Evolutionary conservation across 1,140 invertebrate genomes (phyloP).

Genomic region (Hypothenemus hampei): DNA sequence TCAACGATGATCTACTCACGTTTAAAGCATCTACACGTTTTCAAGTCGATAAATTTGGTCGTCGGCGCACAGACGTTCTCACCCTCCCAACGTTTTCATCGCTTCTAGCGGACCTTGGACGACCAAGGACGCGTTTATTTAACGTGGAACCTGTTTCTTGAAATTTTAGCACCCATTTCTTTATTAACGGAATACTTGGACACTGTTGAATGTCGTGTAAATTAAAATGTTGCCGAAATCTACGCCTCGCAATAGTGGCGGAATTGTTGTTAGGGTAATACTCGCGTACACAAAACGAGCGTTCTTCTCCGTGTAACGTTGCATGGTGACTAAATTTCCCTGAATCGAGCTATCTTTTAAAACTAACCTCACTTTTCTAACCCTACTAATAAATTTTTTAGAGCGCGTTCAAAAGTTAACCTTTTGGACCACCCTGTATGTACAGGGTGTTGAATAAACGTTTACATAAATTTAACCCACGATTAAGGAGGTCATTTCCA

Average conservation of each 20-base stretch:
- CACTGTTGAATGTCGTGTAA: neutral
- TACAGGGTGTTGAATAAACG: too few relatives aligned
- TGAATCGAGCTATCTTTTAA: too few relatives aligned
- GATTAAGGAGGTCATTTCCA: too few relatives aligned
- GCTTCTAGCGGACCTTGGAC: neutral
- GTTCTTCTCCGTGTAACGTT: neutral
- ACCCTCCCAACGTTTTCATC: neutral
- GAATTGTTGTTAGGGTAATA: neutral
- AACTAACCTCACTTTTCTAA: too few relatives aligned
- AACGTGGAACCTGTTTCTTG: neutral
- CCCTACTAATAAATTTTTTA: too few relatives aligned
- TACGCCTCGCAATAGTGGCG: neutral
- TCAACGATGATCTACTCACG: neutral
- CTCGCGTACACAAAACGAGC: neutral
- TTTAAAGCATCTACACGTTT: slow-evolving; percentile 1
- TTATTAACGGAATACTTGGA: neutral
- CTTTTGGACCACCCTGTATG: neutral
- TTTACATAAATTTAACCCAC: too few relatives aligned
- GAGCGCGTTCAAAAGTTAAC: neutral
- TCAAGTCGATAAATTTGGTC: neutral
- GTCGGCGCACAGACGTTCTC: neutral
- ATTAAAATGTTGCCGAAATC: neutral
- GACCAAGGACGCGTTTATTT: neutral
- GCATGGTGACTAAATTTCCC: neutral
- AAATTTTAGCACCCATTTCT: neutral